Evolutionary conservation across 2,113 vertebrate species (phyloP), one percentile per base, ranked within the genome.

Genomic region (Brachionichthys hirsutus): DNA sequence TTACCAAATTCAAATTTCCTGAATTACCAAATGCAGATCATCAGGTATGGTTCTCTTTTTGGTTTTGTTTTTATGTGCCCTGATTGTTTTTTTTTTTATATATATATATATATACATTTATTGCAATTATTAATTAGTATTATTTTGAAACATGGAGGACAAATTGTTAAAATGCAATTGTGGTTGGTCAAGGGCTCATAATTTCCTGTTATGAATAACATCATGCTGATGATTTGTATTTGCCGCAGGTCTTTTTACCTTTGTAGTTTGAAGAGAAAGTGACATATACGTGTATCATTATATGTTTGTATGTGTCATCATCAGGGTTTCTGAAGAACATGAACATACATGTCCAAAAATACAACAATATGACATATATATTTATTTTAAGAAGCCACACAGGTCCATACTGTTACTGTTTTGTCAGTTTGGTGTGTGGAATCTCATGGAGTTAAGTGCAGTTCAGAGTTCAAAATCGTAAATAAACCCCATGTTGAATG

Each of bases 101-200:
- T n/a, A n/a, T n/a, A n/a, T n/a, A n/a, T n/a, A n/a, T n/a, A n/a
- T n/a, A n/a, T n/a, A n/a, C n/a, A n/a, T n/a, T n/a, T n/a, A n/a
- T n/a, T n/a, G n/a, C n/a, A 60, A 35, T 57, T 19, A 62, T 57
- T 73, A 1, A 59, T 68, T 4, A 55, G 14, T 13, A 6, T 67
- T 54, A 57, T 50, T 63, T 60, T 69, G 61, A 43, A 65, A 78
- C 43, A 55, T 1, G n/a, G 52, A 82, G 67, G 52, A 74, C 51
- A 84, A 77, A 60, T 68, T 79, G 77, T 83, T 81, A 41, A 73
- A 77, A 85, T 83, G 82, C 80, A 90, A 84, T 65, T 53, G 67
- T 79, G 71, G 81, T 85, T 73, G 82, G 82, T 85, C 85, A 92
- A 91, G 91, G 89, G 90, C 90, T 92, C 86, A 85, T 85, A 53